phyloP scores from a whole-genome alignment of 2,888 invertebrate species.

The Drosophila mimica region DNA sequence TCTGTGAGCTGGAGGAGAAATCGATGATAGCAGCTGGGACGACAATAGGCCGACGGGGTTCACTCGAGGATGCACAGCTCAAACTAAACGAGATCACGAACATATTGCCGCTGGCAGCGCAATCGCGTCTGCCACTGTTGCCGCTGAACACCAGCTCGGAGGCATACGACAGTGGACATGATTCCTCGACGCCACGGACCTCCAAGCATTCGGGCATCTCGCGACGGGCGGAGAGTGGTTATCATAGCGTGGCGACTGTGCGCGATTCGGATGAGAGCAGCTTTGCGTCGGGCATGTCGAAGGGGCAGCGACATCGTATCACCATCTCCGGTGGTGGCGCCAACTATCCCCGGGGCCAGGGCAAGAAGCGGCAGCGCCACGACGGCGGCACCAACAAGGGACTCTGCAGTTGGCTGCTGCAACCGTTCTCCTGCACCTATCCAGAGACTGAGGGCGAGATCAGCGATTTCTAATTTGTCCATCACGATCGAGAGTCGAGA shows the following conservation, averaged over 20 bases:
- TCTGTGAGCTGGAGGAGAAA: conserved; percentile 84
- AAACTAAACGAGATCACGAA: conserved; percentile 73
- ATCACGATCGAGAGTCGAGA: conserved; percentile 4
- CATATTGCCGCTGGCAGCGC: conserved; percentile 80
- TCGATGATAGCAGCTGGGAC: conserved; percentile 72
- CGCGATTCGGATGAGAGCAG: conserved; percentile 95
- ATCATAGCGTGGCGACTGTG: conserved; percentile 91
- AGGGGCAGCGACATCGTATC: conserved; percentile 84
- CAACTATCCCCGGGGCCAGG: conserved; percentile 63
- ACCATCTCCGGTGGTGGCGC: conserved; percentile 65
- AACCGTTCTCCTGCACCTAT: conserved; percentile 91
- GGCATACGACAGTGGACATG: conserved; percentile 93
- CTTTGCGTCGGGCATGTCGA: conserved; percentile 89
- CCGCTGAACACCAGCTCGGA: conserved; percentile 85
- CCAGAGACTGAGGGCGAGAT: conserved; percentile 90
- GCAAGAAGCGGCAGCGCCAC: conserved; percentile 87
- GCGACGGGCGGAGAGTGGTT: conserved; percentile 94
- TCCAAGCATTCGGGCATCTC: conserved; percentile 93
- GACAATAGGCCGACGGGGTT: conserved; percentile 75
- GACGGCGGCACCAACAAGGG: conserved; percentile 89
- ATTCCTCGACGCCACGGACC: conserved; percentile 92
- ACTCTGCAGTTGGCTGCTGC: conserved; percentile 91
- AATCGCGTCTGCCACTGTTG: conserved; percentile 83
- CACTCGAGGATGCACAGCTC: conserved; percentile 76
- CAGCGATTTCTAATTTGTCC: conserved; percentile 86